Conservation (phyloP, 2,113 vertebrate species). For the Lepus europaeus region DNA sequence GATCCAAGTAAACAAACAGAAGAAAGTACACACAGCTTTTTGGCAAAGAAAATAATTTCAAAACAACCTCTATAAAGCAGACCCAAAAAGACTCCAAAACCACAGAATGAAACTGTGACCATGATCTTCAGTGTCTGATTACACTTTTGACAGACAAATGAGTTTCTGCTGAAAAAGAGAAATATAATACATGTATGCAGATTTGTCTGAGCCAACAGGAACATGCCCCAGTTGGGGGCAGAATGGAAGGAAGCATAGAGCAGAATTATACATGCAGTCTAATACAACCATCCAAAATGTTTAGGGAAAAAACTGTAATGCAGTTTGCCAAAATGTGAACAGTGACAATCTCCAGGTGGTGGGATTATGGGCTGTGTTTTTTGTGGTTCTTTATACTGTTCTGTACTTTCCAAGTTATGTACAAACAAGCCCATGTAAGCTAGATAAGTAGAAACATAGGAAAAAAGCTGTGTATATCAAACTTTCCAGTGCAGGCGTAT, state of each 20-base stretch:
- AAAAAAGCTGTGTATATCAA: not conserved
- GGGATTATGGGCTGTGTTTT: not conserved
- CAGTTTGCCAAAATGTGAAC: slow-evolving; percentile 26
- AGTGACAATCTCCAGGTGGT: not conserved
- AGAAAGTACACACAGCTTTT: slow-evolving; percentile 67
- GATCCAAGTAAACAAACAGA: slow-evolving; percentile 75
- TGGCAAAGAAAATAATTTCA: slow-evolving; percentile 73
- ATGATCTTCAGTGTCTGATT: slow-evolving; percentile 70
- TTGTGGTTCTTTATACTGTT: slow-evolving; percentile 31
- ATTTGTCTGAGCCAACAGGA: not conserved
- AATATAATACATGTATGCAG: slow-evolving; percentile 53
- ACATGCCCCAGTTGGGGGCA: not conserved
- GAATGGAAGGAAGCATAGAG: not conserved
- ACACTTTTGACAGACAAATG: slow-evolving; percentile 57
- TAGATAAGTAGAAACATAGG: not conserved
- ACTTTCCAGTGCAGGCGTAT: slow-evolving; percentile 33
- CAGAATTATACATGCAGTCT: slow-evolving; percentile 53
- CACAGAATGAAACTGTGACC: slow-evolving; percentile 56
- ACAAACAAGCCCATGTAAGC: slow-evolving; percentile 17
- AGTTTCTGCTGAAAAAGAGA: slow-evolving; percentile 64
- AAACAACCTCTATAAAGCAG: slow-evolving; percentile 64
- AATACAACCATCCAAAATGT: slow-evolving; percentile 47
- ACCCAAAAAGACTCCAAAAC: slow-evolving; percentile 48
- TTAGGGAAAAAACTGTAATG: not conserved
- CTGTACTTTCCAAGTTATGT: slow-evolving; percentile 51